Evolutionary conservation across 1,140 invertebrate genomes (phyloP), one percentile per base, ranked within the genome.

Genomic region (Neodiprion lecontei): DNA sequence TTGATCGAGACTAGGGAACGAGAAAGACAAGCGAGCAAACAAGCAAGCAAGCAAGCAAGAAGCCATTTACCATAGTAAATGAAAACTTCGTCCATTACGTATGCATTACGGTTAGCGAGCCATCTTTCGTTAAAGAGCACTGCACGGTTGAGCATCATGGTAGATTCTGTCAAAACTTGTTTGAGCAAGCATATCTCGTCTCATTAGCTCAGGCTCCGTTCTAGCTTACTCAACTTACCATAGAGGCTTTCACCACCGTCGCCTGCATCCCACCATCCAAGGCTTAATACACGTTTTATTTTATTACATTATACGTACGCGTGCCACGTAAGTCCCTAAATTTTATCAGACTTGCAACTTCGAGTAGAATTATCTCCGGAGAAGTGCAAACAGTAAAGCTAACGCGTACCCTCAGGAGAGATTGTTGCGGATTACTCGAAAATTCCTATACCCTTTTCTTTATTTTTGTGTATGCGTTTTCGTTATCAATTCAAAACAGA

Each of bases 121-220:
- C 53, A 61, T 61, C 53, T 61, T 61, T 61, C 53, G 53, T 61
- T 61, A 61, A 61, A n/a, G 11, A 61, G 28, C 28, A 40, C 28
- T 40, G 28, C 28, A 40, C 28, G 28, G 28, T 40, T 40, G 28
- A 40, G 28, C 28, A 40, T 40, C 28, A 40, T 40, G 28, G 28
- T 17, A 61, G 53, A 61, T 61, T 61, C 53, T 61, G 53, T 61
- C 53, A 61, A 61, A 61, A 61, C 53, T 61, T 61, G n/a, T 61
- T 61, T 61, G 53, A 61, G 53, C 53, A 17, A 14, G 53, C 53
- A 61, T 61, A 61, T 61, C 53, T 61, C 53, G 11, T 61, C 53
- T 61, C 53, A 61, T 61, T 61, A 61, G 53, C 53, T 61, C 11
- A 61, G 53, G 53, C 53, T 61, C n/a, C 53, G 53, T 61, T n/a